These are phyloP conservation scores for Candidula unifasciata DNA, from an alignment of 2,888 invertebrate species.

Conservation along the genomic window DNA sequence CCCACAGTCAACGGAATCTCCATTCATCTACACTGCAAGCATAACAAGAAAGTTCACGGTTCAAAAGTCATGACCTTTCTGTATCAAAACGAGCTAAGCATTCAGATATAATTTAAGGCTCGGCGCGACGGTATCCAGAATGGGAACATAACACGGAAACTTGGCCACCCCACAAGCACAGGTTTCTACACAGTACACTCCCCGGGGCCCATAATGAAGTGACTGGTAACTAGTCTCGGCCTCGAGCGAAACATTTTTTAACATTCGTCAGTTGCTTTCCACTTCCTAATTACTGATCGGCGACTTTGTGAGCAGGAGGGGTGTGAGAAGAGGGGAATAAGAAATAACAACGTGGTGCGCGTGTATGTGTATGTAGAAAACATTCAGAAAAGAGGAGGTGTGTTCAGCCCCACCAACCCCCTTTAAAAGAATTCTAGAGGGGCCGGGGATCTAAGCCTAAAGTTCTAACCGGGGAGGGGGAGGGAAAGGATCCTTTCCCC, in stretches of 20 bases:
- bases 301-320: neutral
- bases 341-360: too few relatives aligned
- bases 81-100: neutral
- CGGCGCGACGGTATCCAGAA: neutral
- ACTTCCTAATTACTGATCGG: neutral
- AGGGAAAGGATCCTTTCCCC: too few relatives aligned
- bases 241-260: too few relatives aligned
- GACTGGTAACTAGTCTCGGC: neutral
- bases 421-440: too few relatives aligned
- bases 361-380: too few relatives aligned
- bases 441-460: too few relatives aligned
- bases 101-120: neutral
- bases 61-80: neutral
- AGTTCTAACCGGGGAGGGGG: too few relatives aligned
- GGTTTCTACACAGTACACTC: neutral
- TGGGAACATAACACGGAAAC: neutral
- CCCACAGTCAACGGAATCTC: neutral
- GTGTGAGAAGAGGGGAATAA: neutral
- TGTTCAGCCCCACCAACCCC: too few relatives aligned
- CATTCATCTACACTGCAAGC: neutral
- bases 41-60: slow-evolving; percentile 3
- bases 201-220: neutral
- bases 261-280: too few relatives aligned
- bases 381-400: too few relatives aligned
- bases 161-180: neutral